Base-by-base conservation (phyloP, 2,113 vertebrate species). In the Carassius auratus region DNA sequence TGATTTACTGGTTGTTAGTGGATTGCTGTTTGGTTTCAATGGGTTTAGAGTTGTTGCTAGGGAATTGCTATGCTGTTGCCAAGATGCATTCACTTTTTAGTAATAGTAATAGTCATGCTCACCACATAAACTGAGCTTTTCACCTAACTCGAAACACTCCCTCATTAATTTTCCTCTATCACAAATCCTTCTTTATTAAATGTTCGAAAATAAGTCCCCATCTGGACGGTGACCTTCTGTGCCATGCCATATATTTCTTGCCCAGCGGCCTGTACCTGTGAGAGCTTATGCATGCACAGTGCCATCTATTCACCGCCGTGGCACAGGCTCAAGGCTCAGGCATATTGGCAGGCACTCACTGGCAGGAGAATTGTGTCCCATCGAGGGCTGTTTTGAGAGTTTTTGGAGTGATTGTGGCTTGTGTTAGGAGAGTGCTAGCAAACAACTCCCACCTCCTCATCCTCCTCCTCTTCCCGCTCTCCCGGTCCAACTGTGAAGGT, bases 401-500 rank as follows among this genome's bases (percentile, higher is more conserved):
- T 81, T 81, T 81, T 81, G 80, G 80, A 69, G 80, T 52, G 45
- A 69, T 69, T 81, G 80, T 81, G 64, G 80, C 62, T 81, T 69
- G 59, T 81, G 42, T 8, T 66, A 48, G 59, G 33, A 59, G 77
- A 81, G 80, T 81, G 45, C 80, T 69, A 52, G 26, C 62, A 69
- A 69, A 81, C 62, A 81, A 81, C 61, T 81, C 79, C 79, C 62
- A 81, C 62, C 26, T 33, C 75, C 69, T 73, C 17, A 0, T 38
- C 57, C 76, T 79, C 19, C 79, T 33, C 45, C 10, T 81, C 45
- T 52, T 68, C 23, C 77, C 3, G 76, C 77, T 48, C n/a, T 42
- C 61, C 23, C 26, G 15, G 26, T 81, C 80, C 64, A 71, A 59
- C 81, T 30, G 80, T 36, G 64, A 55, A 68, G 66, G 80, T 71